Percentiles rank a stretch among this genome's conserved stretches.
Conservation (phyloP, 2,797 vertebrate genomes). For the Protonibea diacanthus region DNA sequence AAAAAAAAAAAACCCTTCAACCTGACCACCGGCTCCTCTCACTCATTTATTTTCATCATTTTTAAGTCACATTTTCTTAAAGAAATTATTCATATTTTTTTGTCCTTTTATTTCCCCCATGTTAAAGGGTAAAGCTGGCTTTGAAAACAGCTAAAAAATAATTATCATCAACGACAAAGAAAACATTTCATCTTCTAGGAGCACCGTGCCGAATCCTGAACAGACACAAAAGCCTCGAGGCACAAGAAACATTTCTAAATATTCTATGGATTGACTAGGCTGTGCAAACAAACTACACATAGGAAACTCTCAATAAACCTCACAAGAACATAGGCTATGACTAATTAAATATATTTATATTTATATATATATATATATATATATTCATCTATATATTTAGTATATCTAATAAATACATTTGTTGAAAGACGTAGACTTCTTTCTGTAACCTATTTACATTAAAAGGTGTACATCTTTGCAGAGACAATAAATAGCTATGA, state of each 20-base stretch:
- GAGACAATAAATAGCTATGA: slow-evolving; percentile 82
- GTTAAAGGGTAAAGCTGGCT: slow-evolving; percentile 36
- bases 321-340: slow-evolving; percentile 82
- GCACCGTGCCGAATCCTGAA: slow-evolving; percentile 69
- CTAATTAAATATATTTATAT: slow-evolving; percentile 83
- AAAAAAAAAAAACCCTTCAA: slow-evolving; percentile 31
- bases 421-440: slow-evolving; percentile 83
- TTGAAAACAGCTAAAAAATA: slow-evolving; percentile 53
- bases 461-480: slow-evolving; percentile 72
- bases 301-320: slow-evolving; percentile 77
- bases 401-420: slow-evolving; percentile 89
- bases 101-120: slow-evolving; percentile 32
- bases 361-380: slow-evolving; percentile 73
- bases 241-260: slow-evolving; percentile 80
- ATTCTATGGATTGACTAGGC: slow-evolving; percentile 70
- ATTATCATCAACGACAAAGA: slow-evolving; percentile 59
- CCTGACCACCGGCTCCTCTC: slow-evolving; percentile 48
- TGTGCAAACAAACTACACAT: slow-evolving; percentile 84
- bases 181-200: slow-evolving; percentile 62
- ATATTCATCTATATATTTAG: slow-evolving; percentile 82
- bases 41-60: slow-evolving; percentile 57
- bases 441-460: slow-evolving; percentile 87
- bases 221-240: slow-evolving; percentile 75
- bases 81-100: slow-evolving; percentile 59
- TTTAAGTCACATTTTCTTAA: slow-evolving; percentile 45